phyloP scores from a whole-genome alignment of 2,797 vertebrate species.

The Natrix natrix region DNA sequence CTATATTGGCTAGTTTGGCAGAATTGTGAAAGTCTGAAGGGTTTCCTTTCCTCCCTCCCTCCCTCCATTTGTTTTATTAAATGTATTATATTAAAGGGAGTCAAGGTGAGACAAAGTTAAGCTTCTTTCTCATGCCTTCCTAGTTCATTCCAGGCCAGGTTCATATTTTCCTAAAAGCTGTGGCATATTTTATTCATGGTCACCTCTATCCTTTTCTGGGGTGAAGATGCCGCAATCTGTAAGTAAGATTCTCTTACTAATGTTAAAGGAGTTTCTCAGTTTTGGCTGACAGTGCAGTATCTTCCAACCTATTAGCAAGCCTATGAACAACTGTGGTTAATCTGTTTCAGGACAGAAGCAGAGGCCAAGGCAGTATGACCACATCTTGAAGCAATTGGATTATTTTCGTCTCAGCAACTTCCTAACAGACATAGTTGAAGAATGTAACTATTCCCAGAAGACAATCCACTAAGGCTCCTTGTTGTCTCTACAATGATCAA shows the following conservation, averaged over 20 bases:
- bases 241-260: not conserved
- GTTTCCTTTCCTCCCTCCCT: not conserved
- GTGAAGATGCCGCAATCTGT: not conserved
- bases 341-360: not conserved
- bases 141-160: not conserved
- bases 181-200: not conserved
- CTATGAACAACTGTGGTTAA: not conserved
- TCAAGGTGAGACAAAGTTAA: not conserved
- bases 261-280: not conserved
- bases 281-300: not conserved
- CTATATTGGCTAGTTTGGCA: not conserved
- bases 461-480: constrained; percentile 17
- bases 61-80: not conserved
- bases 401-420: constrained; percentile 37
- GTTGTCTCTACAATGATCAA: not conserved
- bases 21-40: not conserved
- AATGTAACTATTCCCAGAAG: constrained; percentile 54
- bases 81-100: not conserved
- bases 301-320: not conserved
- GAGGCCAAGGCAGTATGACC: constrained; percentile 15
- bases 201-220: not conserved
- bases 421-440: constrained; percentile 50
- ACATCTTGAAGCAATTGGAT: constrained; percentile 58
- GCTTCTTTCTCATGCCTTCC: not conserved
- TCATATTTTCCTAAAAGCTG: not conserved